These are phyloP conservation scores for Cartodere bifasciata DNA, from an alignment of 2,888 invertebrate species.

Conservation along the genomic window DNA sequence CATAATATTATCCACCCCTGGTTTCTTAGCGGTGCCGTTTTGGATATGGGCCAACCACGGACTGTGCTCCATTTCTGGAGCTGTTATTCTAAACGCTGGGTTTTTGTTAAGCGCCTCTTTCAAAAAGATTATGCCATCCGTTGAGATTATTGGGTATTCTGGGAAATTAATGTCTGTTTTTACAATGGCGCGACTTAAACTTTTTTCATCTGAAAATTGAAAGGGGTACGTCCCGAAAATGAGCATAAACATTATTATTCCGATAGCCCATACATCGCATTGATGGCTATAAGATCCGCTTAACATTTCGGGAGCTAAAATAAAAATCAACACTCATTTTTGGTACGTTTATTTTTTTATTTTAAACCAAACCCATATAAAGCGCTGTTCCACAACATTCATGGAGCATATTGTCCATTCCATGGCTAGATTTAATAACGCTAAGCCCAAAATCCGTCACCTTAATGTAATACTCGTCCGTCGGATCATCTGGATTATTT, in stretches of 20 bases:
- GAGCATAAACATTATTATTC: slow-evolving; percentile 41
- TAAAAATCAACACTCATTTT: no score
- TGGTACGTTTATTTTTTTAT: no score
- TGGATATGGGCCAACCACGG: slow-evolving; percentile 31
- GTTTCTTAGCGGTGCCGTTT: slow-evolving; percentile 15
- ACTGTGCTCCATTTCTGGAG: slow-evolving; percentile 38
- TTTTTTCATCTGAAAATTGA: slow-evolving; percentile 23
- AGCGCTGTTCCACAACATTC: slow-evolving; percentile 43
- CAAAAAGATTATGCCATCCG: slow-evolving; percentile 34
- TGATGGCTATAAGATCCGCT: slow-evolving; percentile 42
- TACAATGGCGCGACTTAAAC: slow-evolving; percentile 27
- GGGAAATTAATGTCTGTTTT: slow-evolving; percentile 18
- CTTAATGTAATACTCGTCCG: slow-evolving; percentile 39
- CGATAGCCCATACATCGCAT: slow-evolving; percentile 47
- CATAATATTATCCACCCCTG: slow-evolving; percentile 32
- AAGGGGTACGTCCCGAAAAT: slow-evolving; percentile 33
- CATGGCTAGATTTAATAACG: slow-evolving; percentile 37
- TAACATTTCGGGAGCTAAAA: slow-evolving; percentile 44
- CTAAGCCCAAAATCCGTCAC: slow-evolving; percentile 46
- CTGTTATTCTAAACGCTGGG: slow-evolving; percentile 40
- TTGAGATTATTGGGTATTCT: slow-evolving; percentile 11
- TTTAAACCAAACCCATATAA: slow-evolving; percentile 49
- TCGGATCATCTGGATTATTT: slow-evolving; percentile 34
- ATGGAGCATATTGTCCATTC: slow-evolving; percentile 40
- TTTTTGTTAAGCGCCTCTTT: slow-evolving; percentile 37